Evolutionary conservation across 2,113 vertebrate species (phyloP).

Genomic region (Platichthys stellatus): DNA sequence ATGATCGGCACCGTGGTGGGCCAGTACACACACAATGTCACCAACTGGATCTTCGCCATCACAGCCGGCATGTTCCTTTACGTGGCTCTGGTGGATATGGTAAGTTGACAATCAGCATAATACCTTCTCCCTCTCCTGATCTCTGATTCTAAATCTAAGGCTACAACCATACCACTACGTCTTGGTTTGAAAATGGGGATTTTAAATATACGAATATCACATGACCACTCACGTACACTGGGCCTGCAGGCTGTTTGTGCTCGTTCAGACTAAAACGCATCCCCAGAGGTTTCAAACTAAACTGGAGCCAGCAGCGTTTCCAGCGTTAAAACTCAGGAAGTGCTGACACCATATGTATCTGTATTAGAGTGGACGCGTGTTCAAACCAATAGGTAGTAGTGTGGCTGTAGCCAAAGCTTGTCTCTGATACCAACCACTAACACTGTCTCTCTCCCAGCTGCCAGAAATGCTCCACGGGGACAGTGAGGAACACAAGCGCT

Average conservation of each 20-base stretch:
- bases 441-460: constrained; percentile 80
- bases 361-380: too few relatives aligned
- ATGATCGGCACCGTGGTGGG: constrained; percentile 94
- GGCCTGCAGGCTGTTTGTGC: too few relatives aligned
- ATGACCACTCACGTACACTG: too few relatives aligned
- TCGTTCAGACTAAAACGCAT: too few relatives aligned
- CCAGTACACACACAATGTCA: constrained; percentile 96
- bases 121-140: not conserved
- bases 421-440: constrained; percentile 12
- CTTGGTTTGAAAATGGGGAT: too few relatives aligned
- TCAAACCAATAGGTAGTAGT: too few relatives aligned
- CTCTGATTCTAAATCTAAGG: constrained; percentile 22
- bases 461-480: constrained; percentile 98
- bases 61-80: constrained; percentile 99
- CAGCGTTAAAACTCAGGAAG: too few relatives aligned
- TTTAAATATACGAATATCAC: too few relatives aligned
- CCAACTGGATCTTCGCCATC: constrained; percentile 96
- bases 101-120: constrained; percentile 70
- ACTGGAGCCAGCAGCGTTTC: too few relatives aligned
- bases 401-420: not conserved
- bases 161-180: not conserved
- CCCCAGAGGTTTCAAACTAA: too few relatives aligned
- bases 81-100: constrained; percentile 98
- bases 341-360: too few relatives aligned
- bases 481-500: constrained; percentile 92